Evolutionary conservation across 2,797 vertebrate species (phyloP).

Genomic region (Anomalospiza imberbis): DNA sequence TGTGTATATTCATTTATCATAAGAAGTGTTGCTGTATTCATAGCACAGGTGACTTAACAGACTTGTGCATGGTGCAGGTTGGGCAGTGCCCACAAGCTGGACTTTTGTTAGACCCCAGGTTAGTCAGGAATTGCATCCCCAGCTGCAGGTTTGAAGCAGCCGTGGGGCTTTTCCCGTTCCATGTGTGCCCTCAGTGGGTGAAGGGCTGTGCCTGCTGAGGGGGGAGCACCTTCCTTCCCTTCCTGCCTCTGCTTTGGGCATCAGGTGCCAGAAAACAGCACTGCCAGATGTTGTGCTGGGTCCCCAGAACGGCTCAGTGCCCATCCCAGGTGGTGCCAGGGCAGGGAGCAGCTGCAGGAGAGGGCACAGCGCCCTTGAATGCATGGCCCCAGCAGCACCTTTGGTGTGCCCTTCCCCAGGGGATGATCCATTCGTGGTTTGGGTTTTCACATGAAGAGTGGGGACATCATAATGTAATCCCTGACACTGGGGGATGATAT

Average conservation of each 20-base stretch:
- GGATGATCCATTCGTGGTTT: accelerated
- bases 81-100: neutral
- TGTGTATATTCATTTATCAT: neutral
- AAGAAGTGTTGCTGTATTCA: neutral
- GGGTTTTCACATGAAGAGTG: neutral
- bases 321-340: neutral
- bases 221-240: neutral
- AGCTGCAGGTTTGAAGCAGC: neutral
- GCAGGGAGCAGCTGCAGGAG: neutral
- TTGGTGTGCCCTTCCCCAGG: neutral
- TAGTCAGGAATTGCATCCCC: neutral
- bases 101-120: neutral
- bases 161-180: neutral
- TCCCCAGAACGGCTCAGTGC: neutral
- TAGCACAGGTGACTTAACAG: neutral
- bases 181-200: neutral
- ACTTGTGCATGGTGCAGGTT: neutral
- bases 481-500: neutral
- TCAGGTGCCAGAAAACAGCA: neutral
- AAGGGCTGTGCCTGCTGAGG: accelerated
- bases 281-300: neutral
- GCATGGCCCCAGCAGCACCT: neutral
- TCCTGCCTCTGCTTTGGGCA: neutral
- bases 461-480: no score
- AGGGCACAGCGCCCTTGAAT: neutral